Base-by-base conservation (phyloP, 2,797 vertebrate genomes). In the Cossypha heuglini region DNA sequence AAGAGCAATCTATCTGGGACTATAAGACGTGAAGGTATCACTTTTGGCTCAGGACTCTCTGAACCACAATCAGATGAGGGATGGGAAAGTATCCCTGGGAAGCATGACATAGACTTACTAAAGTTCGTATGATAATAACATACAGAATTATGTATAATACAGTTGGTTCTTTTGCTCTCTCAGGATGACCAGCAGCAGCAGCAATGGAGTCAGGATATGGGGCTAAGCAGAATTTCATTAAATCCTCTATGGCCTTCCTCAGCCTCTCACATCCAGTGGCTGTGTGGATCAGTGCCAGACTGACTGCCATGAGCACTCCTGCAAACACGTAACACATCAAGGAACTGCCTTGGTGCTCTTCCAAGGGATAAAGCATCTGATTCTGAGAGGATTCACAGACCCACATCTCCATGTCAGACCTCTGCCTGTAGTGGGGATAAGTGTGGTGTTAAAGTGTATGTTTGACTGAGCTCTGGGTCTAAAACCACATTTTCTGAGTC, bases 251-350 rank as follows among this genome's bases (percentile, higher is more conserved):
- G 35, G 69, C 54, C 49, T 90, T 83, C 62, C 49, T 81, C 69
- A 88, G 6, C 15, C 21, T 42, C 35, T 33, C 2, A 0, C 26
- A 18, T 38, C 11, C 19, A 33, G 45, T 29, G 73, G 14, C 37
- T 63, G 25, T 11, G 42, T 5, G 49, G 59, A 29, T 35, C n/a
- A 11, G 25, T 22, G 51, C 31, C 0, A 0, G 28, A 15, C 21
- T 7, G 1, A 28, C 33, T 48, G 57, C 45, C 31, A 3, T 43
- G 13, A 69, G 11, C 43, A 10, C 25, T 66, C 61, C 57, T 31
- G 22, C 52, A 55, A 48, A 54, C 42, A 33, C 0, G 0, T 15
- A 78, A 26, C 3, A 0, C 12, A 0, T 16, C 66, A 10, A 33
- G 28, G 28, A 74, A 18, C 63, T 83, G 59, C 51, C 57, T 69